These are phyloP conservation scores for Amorpha juglandis DNA, from an alignment of 2,888 invertebrate species.

Conservation along the genomic window DNA sequence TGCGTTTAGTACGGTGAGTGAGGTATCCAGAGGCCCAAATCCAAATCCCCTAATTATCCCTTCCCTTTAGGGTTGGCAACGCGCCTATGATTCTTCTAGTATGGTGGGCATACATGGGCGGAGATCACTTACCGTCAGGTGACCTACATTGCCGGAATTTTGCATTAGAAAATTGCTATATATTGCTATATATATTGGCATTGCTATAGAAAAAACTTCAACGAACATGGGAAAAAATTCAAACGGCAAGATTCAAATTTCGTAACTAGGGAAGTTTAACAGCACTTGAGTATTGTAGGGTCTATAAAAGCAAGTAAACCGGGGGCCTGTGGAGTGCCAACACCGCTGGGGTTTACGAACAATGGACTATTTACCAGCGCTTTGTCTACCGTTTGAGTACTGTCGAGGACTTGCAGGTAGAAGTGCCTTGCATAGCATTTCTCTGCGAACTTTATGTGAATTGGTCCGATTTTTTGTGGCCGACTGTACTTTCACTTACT, in stretches of 20 bases:
- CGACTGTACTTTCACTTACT: neutral
- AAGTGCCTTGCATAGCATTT: constrained; percentile 29
- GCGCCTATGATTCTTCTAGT: too few relatives aligned
- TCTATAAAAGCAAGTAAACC: constrained; percentile 61
- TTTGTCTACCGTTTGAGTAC: constrained; percentile 66
- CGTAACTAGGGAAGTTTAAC: constrained; percentile 28
- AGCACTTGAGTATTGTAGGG: constrained; percentile 27
- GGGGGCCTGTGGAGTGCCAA: constrained; percentile 49
- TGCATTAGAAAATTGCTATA: too few relatives aligned
- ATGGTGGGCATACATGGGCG: too few relatives aligned
- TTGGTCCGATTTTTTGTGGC: constrained; percentile 1
- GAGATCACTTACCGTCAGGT: too few relatives aligned
- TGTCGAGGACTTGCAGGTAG: constrained; percentile 45
- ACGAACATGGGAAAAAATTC: neutral
- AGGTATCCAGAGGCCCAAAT: too few relatives aligned
- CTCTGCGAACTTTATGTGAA: neutral
- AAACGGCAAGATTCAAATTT: constrained; percentile 20
- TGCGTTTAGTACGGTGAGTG: too few relatives aligned
- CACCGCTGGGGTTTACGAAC: constrained; percentile 57
- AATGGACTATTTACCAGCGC: constrained; percentile 72
- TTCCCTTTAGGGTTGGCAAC: too few relatives aligned
- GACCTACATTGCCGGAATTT: too few relatives aligned
- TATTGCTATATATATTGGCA: too few relatives aligned
- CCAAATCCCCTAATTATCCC: too few relatives aligned
- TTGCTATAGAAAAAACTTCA: too few relatives aligned